phyloP scores from a whole-genome alignment of 2,888 invertebrate species.

The Idaea straminata region DNA sequence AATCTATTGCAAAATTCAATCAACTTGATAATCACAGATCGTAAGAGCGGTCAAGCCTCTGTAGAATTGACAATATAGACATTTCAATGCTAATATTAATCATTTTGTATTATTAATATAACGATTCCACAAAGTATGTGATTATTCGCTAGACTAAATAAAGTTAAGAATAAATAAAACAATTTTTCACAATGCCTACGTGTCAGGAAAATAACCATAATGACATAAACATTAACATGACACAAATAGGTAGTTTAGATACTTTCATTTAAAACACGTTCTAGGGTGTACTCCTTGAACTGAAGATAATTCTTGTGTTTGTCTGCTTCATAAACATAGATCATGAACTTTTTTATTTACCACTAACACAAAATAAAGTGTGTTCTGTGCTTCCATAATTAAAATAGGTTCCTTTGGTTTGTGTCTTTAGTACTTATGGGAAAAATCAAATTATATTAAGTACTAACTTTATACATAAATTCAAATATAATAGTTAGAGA shows the following conservation, averaged over 20 bases:
- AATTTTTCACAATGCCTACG: constrained; percentile 25
- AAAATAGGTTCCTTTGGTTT: background rate
- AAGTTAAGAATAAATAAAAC: constrained; percentile 27
- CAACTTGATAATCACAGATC: constrained; percentile 47
- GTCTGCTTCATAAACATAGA: too few relatives aligned
- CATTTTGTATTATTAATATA: constrained; percentile 59
- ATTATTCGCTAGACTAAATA: constrained; percentile 55
- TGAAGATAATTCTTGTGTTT: too few relatives aligned
- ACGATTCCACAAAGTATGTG: constrained; percentile 50
- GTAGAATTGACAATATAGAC: constrained; percentile 76
- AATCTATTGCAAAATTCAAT: constrained; percentile 49
- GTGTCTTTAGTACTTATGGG: too few relatives aligned
- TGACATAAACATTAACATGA: constrained; percentile 5
- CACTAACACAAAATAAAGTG: background rate
- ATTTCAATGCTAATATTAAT: constrained; percentile 58
- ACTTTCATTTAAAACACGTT: too few relatives aligned
- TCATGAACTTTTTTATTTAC: too few relatives aligned
- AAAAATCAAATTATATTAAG: too few relatives aligned
- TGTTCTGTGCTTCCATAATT: background rate
- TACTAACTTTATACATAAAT: too few relatives aligned
- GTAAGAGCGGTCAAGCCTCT: constrained; percentile 52
- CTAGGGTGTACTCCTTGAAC: too few relatives aligned
- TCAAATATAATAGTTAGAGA: background rate
- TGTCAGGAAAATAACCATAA: constrained; percentile 12
- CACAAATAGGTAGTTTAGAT: constrained; percentile 11